phyloP scores from a whole-genome alignment of 1,140 invertebrate species.

The Ceratina japonica region DNA sequence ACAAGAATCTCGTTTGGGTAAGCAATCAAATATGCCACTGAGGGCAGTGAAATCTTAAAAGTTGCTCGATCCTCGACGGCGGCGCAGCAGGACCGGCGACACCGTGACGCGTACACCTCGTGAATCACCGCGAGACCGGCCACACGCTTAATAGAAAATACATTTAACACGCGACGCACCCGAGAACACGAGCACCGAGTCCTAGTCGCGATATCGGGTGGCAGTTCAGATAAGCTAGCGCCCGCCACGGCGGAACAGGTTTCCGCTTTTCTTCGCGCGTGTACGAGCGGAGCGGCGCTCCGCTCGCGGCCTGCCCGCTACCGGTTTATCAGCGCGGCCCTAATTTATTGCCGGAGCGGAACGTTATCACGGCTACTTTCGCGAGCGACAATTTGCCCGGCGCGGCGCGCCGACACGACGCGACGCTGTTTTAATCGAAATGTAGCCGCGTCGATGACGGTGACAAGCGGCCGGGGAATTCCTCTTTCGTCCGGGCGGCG shows the following conservation, averaged over 20 bases:
- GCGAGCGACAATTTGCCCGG: constrained; percentile 60
- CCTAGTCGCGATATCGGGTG: constrained; percentile 52
- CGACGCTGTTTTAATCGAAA: constrained; percentile 57
- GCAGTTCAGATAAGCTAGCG: constrained; percentile 59
- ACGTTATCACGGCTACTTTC: constrained; percentile 45
- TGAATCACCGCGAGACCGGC: constrained; percentile 46
- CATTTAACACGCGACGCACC: constrained; percentile 44
- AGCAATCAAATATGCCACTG: too few species aligned
- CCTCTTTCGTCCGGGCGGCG: background rate
- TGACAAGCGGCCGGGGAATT: constrained; percentile 26
- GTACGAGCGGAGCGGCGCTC: background rate
- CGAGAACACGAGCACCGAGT: constrained; percentile 17
- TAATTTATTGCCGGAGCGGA: constrained; percentile 55
- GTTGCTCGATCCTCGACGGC: background rate
- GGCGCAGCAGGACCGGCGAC: background rate
- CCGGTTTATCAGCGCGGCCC: constrained; percentile 57
- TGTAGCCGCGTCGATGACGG: constrained; percentile 43
- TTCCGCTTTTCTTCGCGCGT: constrained; percentile 43
- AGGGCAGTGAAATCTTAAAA: background rate
- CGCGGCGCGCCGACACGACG: constrained; percentile 9
- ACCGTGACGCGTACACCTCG: constrained; percentile 29
- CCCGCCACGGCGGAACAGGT: constrained; percentile 47
- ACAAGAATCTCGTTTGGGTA: too few species aligned
- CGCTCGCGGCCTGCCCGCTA: constrained; percentile 41
- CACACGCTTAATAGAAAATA: constrained; percentile 61